phyloP scores from a whole-genome alignment of 1,140 invertebrate genomes.

The Propsilocerus akamusi region DNA sequence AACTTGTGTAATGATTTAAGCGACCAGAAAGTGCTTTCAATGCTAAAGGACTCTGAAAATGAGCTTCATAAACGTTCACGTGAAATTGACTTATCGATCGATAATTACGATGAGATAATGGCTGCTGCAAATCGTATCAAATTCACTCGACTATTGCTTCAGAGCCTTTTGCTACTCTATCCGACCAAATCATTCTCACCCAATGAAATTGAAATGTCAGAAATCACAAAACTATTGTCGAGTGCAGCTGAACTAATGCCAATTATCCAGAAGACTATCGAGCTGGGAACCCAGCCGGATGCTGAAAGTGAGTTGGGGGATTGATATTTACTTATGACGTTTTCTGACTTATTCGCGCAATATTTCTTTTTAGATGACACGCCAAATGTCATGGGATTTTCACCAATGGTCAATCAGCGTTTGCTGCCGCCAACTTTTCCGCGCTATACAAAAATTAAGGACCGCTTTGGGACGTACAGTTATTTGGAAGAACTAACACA shows the following conservation, averaged over 20 bases:
- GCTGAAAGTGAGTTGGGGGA: constrained; percentile 36
- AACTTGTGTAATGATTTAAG: constrained; percentile 63
- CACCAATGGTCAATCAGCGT: constrained; percentile 87
- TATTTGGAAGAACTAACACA: constrained; percentile 71
- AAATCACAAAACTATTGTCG: constrained; percentile 45
- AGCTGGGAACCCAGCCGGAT: constrained; percentile 52
- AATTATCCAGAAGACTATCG: constrained; percentile 55
- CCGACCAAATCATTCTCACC: constrained; percentile 33
- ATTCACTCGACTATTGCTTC: constrained; percentile 70
- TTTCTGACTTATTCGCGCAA: not conserved
- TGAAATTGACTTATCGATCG: constrained; percentile 6
- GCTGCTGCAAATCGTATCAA: constrained; percentile 65
- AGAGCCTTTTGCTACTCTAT: constrained; percentile 50
- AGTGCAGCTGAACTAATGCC: constrained; percentile 56
- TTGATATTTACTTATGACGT: not conserved
- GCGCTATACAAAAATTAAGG: constrained; percentile 83
- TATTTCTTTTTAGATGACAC: constrained; percentile 26
- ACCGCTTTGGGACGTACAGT: constrained; percentile 57
- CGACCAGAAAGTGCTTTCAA: constrained; percentile 58
- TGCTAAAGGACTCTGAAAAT: constrained; percentile 84
- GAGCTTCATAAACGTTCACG: constrained; percentile 56
- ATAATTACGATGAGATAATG: constrained; percentile 26
- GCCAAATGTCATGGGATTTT: constrained; percentile 67
- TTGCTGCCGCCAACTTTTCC: constrained; percentile 95
- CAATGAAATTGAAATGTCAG: constrained; percentile 37